phyloP scores from a whole-genome alignment of 2,888 invertebrate genomes.

The Amblyjoppa proteus region DNA sequence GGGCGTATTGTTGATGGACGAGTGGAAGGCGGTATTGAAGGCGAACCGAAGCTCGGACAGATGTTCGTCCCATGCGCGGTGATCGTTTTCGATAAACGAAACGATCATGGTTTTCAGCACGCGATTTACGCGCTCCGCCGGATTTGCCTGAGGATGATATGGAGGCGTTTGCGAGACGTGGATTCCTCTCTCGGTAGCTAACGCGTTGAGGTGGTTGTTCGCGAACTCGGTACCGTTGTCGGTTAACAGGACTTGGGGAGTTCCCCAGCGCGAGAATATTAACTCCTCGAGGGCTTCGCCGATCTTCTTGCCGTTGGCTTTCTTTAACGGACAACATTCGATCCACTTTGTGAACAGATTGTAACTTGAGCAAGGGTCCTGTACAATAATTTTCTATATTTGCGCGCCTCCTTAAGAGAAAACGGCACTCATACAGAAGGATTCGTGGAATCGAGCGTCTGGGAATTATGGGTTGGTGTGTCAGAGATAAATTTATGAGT shows the following conservation, averaged over 20 bases:
- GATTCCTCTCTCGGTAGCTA: constrained; percentile 46
- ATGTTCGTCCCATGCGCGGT: constrained; percentile 72
- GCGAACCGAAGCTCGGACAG: constrained; percentile 70
- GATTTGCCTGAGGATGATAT: constrained; percentile 53
- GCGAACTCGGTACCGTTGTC: constrained; percentile 73
- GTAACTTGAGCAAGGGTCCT: no score
- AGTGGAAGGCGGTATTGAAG: constrained; percentile 67
- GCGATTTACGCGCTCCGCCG: constrained; percentile 72
- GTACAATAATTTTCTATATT: no score
- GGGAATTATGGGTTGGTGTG: no score
- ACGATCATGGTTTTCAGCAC: constrained; percentile 74
- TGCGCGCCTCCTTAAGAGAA: no score
- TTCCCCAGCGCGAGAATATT: constrained; percentile 67
- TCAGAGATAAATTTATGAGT: no score
- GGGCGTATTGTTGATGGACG: constrained; percentile 63
- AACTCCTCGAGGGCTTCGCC: constrained; percentile 59
- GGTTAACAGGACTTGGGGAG: constrained; percentile 60
- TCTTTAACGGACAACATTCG: constrained; percentile 59
- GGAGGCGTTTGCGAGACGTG: constrained; percentile 69
- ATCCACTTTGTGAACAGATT: constrained; percentile 68
- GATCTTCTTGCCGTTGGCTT: constrained; percentile 61
- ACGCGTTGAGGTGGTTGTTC: constrained; percentile 30
- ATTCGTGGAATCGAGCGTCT: no score
- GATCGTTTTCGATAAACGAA: constrained; percentile 69
- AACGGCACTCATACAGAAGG: no score